These are phyloP conservation scores for Falco columbarius DNA, from an alignment of 2,797 vertebrate species.

Conservation along the genomic window DNA sequence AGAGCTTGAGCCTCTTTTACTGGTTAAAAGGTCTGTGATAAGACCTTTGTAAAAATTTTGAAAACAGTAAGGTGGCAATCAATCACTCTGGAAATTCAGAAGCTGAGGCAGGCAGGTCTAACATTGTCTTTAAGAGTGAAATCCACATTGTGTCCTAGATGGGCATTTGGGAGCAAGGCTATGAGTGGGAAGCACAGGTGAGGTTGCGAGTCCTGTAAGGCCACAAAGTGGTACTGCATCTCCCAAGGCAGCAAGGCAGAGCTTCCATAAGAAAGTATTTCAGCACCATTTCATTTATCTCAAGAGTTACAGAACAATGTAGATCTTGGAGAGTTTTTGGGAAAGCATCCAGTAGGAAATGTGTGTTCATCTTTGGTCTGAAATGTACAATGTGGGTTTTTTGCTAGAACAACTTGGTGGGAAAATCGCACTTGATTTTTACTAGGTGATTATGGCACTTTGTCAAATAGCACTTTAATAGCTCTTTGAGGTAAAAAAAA, in stretches of 20 bases:
- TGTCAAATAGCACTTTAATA: background rate
- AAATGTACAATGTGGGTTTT: background rate
- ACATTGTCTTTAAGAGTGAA: background rate
- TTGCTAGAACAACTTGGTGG: background rate
- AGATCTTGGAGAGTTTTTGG: background rate
- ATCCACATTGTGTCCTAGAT: rapidly evolving
- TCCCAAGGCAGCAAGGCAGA: background rate
- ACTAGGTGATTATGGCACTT: background rate
- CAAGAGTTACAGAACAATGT: background rate
- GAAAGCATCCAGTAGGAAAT: background rate
- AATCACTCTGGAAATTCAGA: background rate
- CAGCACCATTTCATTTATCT: background rate
- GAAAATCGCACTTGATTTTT: background rate
- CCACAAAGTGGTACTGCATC: background rate
- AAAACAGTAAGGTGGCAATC: background rate
- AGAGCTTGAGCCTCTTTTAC: background rate
- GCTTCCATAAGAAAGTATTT: background rate
- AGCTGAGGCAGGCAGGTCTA: background rate
- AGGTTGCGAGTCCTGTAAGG: background rate
- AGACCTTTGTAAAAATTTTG: background rate
- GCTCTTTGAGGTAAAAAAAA: background rate
- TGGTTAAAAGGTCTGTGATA: background rate
- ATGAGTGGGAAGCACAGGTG: background rate
- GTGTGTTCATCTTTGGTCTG: background rate
- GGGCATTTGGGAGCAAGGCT: background rate